phyloP scores from a whole-genome alignment of 2,797 vertebrate species.

The Psittacula derbiana region DNA sequence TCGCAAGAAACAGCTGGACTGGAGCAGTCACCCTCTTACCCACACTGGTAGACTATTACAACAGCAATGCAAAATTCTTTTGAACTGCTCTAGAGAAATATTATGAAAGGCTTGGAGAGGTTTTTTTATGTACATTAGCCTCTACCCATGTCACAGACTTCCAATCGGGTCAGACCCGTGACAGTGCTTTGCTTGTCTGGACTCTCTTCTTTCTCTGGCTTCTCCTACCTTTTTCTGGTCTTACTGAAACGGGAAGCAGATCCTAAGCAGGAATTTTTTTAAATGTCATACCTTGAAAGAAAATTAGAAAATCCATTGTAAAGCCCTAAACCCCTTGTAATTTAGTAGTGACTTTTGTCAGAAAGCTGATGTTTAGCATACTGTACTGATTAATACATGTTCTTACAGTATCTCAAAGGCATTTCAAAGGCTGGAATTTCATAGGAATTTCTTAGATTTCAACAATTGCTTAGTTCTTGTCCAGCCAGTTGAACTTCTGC shows the following conservation, averaged over 20 bases:
- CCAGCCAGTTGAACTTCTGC: not conserved
- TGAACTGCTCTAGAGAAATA: not conserved
- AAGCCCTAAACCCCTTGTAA: not conserved
- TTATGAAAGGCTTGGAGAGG: fast-evolving
- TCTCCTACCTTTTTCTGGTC: not conserved
- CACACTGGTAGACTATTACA: not conserved
- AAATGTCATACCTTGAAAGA: not conserved
- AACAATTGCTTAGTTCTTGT: not conserved
- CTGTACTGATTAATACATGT: not conserved
- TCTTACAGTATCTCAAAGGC: not conserved
- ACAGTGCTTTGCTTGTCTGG: not conserved
- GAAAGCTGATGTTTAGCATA: not conserved
- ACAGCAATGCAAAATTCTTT: not conserved
- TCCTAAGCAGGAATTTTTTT: not conserved
- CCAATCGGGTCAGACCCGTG: not conserved
- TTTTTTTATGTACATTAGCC: not conserved
- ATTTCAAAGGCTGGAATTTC: not conserved
- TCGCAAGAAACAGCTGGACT: not conserved
- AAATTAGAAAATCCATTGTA: not conserved
- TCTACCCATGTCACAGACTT: not conserved
- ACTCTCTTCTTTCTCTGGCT: not conserved
- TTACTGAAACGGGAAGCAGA: not conserved
- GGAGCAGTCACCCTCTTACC: not conserved
- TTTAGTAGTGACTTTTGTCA: not conserved
- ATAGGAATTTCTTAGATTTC: not conserved